Evolutionary conservation across 2,113 vertebrate genomes (phyloP).

Genomic region (Anguilla rostrata): DNA sequence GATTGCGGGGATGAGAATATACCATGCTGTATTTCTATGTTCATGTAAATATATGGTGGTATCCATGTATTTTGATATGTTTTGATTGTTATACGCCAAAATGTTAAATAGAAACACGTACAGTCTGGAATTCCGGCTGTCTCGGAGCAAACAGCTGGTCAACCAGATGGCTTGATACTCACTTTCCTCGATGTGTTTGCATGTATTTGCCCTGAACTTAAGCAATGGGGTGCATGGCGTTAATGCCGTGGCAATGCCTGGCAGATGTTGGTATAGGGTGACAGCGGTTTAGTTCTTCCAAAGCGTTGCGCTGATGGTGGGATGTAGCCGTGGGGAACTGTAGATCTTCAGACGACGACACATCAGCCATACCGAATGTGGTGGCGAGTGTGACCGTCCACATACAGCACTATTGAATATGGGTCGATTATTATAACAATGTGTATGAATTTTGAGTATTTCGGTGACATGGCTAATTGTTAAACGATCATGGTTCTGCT

Average conservation of each 20-base stretch:
- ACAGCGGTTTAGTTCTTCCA: constrained; percentile 13
- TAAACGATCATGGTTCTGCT: background rate
- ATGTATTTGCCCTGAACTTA: background rate
- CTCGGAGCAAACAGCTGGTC: constrained; percentile 42
- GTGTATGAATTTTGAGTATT: background rate
- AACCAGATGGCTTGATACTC: constrained; percentile 42
- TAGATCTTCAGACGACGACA: constrained; percentile 3
- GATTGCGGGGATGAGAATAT: background rate
- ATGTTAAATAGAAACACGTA: background rate
- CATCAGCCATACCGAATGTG: background rate
- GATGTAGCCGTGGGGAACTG: background rate
- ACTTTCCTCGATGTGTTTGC: constrained; percentile 25
- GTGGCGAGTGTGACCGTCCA: background rate
- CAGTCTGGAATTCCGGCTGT: constrained; percentile 13
- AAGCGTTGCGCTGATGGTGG: background rate
- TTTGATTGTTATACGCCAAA: background rate
- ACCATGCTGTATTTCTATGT: background rate
- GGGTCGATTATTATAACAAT: background rate
- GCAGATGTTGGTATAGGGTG: constrained; percentile 3
- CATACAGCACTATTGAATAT: background rate
- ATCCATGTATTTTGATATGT: background rate
- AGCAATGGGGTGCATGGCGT: constrained; percentile 2
- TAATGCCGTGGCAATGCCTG: background rate
- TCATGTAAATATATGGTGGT: constrained; percentile 8
- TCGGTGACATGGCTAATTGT: background rate